Conservation (phyloP, 2,797 vertebrate genomes). For the Danio jaintianensis region DNA sequence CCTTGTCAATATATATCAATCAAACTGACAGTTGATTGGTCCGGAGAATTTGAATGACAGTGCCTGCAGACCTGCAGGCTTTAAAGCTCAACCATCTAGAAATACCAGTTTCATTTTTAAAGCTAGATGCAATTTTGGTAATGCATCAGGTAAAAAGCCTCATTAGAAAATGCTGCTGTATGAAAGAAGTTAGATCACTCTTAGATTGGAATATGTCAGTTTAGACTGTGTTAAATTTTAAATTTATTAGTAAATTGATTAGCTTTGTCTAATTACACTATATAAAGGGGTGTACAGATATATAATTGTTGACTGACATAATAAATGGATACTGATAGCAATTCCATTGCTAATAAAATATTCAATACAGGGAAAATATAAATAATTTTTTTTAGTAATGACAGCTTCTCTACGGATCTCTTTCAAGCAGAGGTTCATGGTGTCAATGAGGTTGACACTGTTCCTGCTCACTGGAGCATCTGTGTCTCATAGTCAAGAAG, state of each 20-base stretch:
- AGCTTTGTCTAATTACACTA: no score
- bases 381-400: neutral
- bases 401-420: neutral
- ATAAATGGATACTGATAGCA: no score
- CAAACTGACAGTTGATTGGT: constrained; percentile 45
- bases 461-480: constrained; percentile 43
- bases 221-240: neutral
- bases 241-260: no score
- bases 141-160: neutral
- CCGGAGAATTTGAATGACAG: constrained; percentile 29
- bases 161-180: neutral
- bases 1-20: constrained; percentile 53
- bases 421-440: neutral
- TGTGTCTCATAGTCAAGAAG: constrained; percentile 14
- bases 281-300: no score
- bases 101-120: constrained; percentile 4
- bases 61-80: neutral
- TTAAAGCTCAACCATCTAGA: neutral
- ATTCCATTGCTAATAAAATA: no score
- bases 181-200: neutral
- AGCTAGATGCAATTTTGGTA: neutral
- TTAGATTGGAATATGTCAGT: neutral
- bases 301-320: no score
- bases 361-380: neutral
- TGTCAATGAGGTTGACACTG: constrained; percentile 24